Evolutionary conservation across 1,140 invertebrate species (phyloP).

Genomic region (Phenacoccus solenopsis): DNA sequence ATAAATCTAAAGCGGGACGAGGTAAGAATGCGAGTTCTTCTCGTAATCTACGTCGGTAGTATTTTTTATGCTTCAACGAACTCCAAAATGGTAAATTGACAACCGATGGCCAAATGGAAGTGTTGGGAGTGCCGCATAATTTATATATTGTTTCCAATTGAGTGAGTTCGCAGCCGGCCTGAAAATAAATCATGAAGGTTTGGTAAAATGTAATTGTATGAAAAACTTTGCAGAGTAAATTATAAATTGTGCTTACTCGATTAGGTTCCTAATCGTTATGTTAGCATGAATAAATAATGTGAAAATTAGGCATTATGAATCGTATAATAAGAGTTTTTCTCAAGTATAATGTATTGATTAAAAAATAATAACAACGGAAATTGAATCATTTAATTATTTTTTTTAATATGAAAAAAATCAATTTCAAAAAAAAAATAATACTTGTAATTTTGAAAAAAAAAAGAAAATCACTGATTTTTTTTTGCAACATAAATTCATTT

Average conservation of each 20-base stretch:
- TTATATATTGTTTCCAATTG: constrained; percentile 91
- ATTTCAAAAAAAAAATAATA: too few species aligned
- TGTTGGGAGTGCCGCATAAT: constrained; percentile 89
- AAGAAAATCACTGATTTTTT: too few species aligned
- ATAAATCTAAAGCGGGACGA: constrained; percentile 68
- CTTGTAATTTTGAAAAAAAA: too few species aligned
- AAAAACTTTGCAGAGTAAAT: not conserved
- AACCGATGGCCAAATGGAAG: constrained; percentile 96
- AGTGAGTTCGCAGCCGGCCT: constrained; percentile 84
- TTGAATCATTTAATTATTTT: too few species aligned
- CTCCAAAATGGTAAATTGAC: constrained; percentile 87
- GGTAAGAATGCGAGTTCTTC: constrained; percentile 94
- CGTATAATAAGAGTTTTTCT: too few species aligned
- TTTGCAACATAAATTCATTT: too few species aligned
- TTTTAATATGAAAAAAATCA: too few species aligned
- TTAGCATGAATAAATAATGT: constrained; percentile 4
- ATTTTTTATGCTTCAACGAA: constrained; percentile 82
- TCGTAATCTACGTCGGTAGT: constrained; percentile 70
- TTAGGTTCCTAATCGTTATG: not conserved
- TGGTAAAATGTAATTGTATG: not conserved
- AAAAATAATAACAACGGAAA: too few species aligned
- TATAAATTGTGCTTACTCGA: not conserved
- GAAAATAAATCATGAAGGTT: constrained; percentile 26
- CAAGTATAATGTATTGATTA: too few species aligned
- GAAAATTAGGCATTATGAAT: too few species aligned